Conservation (phyloP, 2,888 invertebrate species). For the Macrophya annulata region DNA sequence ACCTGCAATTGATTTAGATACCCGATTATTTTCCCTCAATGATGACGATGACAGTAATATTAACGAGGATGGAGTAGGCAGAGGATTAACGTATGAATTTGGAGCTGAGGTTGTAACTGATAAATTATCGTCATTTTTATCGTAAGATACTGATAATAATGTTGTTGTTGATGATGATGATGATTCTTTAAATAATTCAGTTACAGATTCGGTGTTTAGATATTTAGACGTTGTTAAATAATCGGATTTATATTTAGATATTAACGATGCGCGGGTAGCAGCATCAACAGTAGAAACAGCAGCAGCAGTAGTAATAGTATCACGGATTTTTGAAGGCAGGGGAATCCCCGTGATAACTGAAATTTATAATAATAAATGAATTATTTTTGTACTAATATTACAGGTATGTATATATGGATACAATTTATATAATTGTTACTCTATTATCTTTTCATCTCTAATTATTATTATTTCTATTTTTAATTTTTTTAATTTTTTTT, state of each 20-base stretch:
- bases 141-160: not conserved
- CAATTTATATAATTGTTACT: too few species aligned
- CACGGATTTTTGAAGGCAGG: constrained; percentile 69
- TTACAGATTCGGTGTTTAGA: not conserved
- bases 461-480: too few species aligned
- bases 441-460: too few species aligned
- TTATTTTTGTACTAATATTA: too few species aligned
- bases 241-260: not conserved
- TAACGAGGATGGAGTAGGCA: not conserved
- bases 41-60: not conserved
- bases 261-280: not conserved
- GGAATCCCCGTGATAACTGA: constrained; percentile 66
- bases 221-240: not conserved
- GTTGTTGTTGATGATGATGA: too few species aligned
- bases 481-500: too few species aligned
- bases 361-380: too few species aligned
- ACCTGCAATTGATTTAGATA: not conserved
- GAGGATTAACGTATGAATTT: not conserved
- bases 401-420: too few species aligned
- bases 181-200: not conserved
- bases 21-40: not conserved
- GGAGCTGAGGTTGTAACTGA: not conserved
- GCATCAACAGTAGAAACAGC: not conserved
- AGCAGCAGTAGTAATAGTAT: constrained; percentile 59
- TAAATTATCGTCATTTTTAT: not conserved